phyloP scores from a whole-genome alignment of 2,797 vertebrate species.

The Spinus pinus region DNA sequence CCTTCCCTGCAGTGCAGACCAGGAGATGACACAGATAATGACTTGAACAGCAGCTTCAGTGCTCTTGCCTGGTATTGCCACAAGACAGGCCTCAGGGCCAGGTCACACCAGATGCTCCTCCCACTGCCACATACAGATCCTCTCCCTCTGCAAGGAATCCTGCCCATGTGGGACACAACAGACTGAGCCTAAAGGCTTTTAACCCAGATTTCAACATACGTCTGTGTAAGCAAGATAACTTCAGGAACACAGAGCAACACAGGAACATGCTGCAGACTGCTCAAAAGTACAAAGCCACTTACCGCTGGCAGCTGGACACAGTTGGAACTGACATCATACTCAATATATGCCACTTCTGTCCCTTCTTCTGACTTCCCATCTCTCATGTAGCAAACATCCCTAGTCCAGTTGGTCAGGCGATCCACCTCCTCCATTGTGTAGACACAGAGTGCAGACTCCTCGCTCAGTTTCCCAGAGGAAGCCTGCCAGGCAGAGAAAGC shows the following conservation, averaged over 20 bases:
- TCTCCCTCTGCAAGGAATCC: background rate
- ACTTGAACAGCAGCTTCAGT: background rate
- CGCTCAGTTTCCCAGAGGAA: slow-evolving; percentile 78
- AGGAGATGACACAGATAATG: background rate
- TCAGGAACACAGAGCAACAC: background rate
- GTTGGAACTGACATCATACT: slow-evolving; percentile 95
- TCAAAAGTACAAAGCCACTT: slow-evolving; percentile 60
- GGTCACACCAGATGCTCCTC: background rate
- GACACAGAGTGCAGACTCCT: slow-evolving; percentile 91
- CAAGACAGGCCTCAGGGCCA: background rate
- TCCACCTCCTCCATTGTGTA: slow-evolving; percentile 89
- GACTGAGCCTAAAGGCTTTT: background rate
- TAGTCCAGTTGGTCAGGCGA: slow-evolving; percentile 84
- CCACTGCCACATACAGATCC: background rate
- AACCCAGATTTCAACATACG: background rate
- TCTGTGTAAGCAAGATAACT: background rate
- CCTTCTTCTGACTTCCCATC: slow-evolving; percentile 83
- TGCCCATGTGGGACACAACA: background rate
- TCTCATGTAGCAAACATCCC: slow-evolving; percentile 93
- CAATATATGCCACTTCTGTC: slow-evolving; percentile 89
- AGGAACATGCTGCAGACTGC: accelerated
- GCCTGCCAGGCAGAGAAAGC: slow-evolving; percentile 85
- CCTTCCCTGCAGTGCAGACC: background rate
- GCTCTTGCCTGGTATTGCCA: background rate
- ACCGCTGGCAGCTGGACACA: slow-evolving; percentile 93